Evolutionary conservation across 2,797 vertebrate genomes (phyloP).

Genomic region (Mormyrus proboscirostris): DNA sequence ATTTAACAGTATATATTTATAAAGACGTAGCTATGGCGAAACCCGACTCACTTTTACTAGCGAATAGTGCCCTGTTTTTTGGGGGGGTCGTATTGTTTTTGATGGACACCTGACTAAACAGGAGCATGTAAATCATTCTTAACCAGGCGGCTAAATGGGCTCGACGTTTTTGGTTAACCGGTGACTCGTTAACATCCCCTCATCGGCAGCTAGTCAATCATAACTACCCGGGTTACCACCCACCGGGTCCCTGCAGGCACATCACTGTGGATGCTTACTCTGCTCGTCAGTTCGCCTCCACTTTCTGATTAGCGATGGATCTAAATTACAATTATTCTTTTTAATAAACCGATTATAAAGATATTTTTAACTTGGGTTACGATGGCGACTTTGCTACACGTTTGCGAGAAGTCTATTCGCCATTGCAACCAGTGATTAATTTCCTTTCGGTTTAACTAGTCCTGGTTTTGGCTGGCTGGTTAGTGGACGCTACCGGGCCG

Average conservation of each 20-base stretch:
- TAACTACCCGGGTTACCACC: not conserved
- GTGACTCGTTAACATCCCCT: not conserved
- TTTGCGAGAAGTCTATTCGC: not conserved
- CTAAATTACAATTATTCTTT: not conserved
- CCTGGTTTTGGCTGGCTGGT: not conserved
- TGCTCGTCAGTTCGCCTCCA: not conserved
- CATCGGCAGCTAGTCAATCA: not conserved
- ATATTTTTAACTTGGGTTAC: not conserved
- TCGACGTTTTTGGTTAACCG: not conserved
- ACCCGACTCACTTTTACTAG: not conserved
- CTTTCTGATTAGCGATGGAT: not conserved
- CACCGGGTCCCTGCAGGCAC: not conserved
- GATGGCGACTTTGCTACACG: not conserved
- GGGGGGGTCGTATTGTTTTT: not conserved
- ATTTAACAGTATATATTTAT: not conserved
- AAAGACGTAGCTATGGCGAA: not conserved
- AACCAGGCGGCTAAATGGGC: not conserved
- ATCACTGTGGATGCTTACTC: not conserved
- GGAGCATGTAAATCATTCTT: not conserved
- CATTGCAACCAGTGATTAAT: not conserved
- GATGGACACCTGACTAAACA: not conserved
- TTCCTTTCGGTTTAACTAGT: not conserved
- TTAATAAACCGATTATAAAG: not conserved
- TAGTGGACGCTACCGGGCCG: not conserved
- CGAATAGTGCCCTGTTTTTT: not conserved